Conservation (phyloP, 2,888 invertebrate genomes). For the Xylota segnis region DNA sequence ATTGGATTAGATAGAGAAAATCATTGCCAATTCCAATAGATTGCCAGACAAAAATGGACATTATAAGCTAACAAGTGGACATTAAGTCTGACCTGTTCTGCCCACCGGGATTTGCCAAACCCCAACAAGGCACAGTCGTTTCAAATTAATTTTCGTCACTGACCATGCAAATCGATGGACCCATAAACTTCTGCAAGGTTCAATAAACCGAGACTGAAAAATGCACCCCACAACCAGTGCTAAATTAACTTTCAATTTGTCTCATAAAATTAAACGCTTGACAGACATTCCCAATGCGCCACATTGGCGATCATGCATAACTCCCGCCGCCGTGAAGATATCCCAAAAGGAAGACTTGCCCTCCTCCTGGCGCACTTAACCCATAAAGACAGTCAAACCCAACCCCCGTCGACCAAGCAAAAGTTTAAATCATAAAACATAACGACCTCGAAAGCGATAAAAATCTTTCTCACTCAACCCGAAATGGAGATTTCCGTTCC, state of each 20-base stretch:
- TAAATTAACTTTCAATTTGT: slow-evolving; percentile 53
- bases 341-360: slow-evolving; percentile 1
- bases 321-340: slow-evolving; percentile 1
- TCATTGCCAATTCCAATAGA: too few relatives aligned
- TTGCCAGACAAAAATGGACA: too few relatives aligned
- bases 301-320: slow-evolving; percentile 23
- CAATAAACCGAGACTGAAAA: not conserved
- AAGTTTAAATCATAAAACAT: slow-evolving; percentile 64
- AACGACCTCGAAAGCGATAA: slow-evolving; percentile 56
- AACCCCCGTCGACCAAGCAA: not conserved
- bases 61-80: too few relatives aligned
- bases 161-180: not conserved
- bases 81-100: too few relatives aligned
- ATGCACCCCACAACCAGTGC: not conserved
- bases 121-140: too few relatives aligned
- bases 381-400: not conserved
- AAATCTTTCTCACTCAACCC: slow-evolving; percentile 51
- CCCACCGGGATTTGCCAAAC: too few relatives aligned
- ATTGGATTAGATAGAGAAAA: too few relatives aligned
- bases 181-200: not conserved
- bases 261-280: slow-evolving; percentile 50
- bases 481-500: slow-evolving; percentile 71
- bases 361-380: not conserved
- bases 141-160: too few relatives aligned
- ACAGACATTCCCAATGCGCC: slow-evolving; percentile 28